These are phyloP conservation scores for Conus canariensis DNA, from an alignment of 2,888 invertebrate genomes.

Conservation along the genomic window DNA sequence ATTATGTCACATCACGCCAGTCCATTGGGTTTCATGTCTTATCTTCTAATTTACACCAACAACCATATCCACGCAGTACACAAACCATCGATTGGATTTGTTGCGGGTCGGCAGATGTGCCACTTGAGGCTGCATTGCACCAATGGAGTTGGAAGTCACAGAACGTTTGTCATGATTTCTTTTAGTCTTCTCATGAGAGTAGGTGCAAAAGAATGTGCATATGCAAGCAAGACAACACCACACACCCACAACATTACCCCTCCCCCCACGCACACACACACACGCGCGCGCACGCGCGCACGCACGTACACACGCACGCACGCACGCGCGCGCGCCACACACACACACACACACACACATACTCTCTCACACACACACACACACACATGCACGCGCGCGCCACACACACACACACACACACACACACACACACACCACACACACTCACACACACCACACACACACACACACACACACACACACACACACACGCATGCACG, in stretches of 20 bases:
- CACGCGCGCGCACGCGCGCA: too few species aligned
- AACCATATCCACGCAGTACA: too few species aligned
- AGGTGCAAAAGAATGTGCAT: not conserved
- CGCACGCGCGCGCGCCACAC: not conserved
- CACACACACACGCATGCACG: not conserved
- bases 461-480: slow-evolving; percentile 14
- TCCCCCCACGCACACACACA: not conserved
- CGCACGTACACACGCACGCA: not conserved
- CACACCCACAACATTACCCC: not conserved
- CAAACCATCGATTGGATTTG: too few species aligned
- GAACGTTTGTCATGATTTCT: too few species aligned
- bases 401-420: not conserved
- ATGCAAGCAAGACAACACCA: too few species aligned
- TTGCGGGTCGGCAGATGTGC: too few species aligned
- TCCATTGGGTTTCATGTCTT: too few species aligned
- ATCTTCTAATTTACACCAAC: too few species aligned
- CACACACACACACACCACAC: not conserved
- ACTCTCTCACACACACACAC: slow-evolving; percentile 23
- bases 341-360: not conserved
- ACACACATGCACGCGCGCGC: not conserved
- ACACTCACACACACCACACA: not conserved
- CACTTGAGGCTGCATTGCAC: too few species aligned
- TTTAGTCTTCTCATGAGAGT: not conserved
- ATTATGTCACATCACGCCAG: too few species aligned
- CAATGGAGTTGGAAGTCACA: too few species aligned